phyloP scores from a whole-genome alignment of 2,888 invertebrate species.

The Selenia dentaria region DNA sequence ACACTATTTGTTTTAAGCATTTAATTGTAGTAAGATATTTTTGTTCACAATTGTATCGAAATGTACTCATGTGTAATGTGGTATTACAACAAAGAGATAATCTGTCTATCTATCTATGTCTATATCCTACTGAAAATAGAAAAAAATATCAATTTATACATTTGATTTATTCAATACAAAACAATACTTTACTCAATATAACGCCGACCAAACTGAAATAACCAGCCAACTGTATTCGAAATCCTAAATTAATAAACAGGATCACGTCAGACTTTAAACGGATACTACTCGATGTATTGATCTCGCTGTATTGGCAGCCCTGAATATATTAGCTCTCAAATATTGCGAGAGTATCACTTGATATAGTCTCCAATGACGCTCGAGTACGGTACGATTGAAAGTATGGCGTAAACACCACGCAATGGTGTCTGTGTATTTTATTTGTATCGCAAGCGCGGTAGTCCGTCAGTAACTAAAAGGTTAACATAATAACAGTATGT shows the following conservation, averaged over 20 bases:
- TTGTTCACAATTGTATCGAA: too few species aligned
- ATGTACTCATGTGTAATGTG: too few species aligned
- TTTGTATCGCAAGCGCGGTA: neutral
- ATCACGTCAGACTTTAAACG: constrained; percentile 20
- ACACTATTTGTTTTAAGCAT: too few species aligned
- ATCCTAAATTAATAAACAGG: constrained; percentile 28
- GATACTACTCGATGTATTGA: constrained; percentile 19
- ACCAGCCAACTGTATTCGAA: constrained; percentile 5
- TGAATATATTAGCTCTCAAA: constrained; percentile 13
- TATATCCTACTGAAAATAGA: too few species aligned
- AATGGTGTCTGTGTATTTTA: neutral
- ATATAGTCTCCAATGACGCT: neutral
- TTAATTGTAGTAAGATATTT: too few species aligned
- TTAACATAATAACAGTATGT: neutral
- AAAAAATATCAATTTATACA: too few species aligned
- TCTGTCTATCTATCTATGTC: too few species aligned
- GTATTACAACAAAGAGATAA: too few species aligned
- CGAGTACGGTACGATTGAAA: neutral
- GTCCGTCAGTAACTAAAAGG: constrained; percentile 1
- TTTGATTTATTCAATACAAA: too few species aligned
- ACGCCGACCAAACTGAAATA: constrained; percentile 1
- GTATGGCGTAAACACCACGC: neutral
- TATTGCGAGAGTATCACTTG: constrained; percentile 3
- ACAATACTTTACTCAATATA: constrained; percentile 1
- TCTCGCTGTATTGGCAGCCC: constrained; percentile 20